Evolutionary conservation across 1,140 invertebrate genomes (phyloP).

Genomic region (Platyscapa corneri): DNA sequence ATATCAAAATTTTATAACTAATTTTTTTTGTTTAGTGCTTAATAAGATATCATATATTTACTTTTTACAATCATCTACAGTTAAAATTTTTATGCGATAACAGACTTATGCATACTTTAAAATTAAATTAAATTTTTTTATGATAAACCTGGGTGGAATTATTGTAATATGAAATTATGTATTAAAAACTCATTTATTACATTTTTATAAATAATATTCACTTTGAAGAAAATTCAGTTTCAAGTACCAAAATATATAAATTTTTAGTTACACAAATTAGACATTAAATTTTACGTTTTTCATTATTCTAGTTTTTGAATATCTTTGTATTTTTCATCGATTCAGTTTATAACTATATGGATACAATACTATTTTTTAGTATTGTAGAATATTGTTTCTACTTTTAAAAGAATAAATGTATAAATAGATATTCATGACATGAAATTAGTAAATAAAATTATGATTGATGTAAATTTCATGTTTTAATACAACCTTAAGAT

Average conservation of each 20-base stretch:
- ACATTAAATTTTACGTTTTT: slow-evolving; percentile 41
- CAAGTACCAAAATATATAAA: slow-evolving; percentile 31
- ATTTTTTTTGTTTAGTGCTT: not conserved
- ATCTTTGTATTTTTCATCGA: not conserved
- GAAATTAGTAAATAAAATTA: too few relatives aligned
- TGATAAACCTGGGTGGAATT: not conserved
- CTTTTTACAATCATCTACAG: not conserved
- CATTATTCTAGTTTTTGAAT: slow-evolving; percentile 10
- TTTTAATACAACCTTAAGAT: slow-evolving; percentile 12
- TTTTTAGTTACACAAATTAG: slow-evolving; percentile 43
- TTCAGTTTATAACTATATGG: not conserved
- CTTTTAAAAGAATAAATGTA: slow-evolving; percentile 36
- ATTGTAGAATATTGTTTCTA: slow-evolving; percentile 43
- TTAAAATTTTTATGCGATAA: not conserved
- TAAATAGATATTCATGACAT: not conserved
- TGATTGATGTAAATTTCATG: not conserved
- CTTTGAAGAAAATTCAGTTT: slow-evolving; percentile 22
- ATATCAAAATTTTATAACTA: too few relatives aligned
- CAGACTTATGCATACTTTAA: not conserved
- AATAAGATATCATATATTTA: not conserved
- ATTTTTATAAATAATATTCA: not conserved
- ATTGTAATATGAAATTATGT: not conserved
- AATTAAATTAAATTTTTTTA: slow-evolving; percentile 1
- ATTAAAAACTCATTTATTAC: not conserved
- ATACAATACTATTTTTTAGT: slow-evolving; percentile 27